Percentiles rank a stretch among this genome's conserved stretches.
Evolutionary conservation across 2,888 invertebrate species (phyloP).

Genomic region (Drosophila yooni): DNA sequence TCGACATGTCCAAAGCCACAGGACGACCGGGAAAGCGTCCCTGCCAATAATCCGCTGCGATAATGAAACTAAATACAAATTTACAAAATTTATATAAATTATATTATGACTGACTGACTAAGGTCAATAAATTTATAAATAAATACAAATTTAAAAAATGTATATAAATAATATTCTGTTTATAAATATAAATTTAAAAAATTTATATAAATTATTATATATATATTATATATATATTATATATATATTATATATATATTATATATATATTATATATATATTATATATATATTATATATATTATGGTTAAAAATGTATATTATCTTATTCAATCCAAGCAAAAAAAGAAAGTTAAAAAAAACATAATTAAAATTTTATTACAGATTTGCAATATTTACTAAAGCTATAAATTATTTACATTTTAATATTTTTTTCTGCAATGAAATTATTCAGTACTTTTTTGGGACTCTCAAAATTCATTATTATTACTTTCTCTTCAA

Average conservation of each 20-base stretch:
- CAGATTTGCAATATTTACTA: neutral
- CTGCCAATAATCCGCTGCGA: conserved; percentile 97
- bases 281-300: too few relatives aligned
- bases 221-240: neutral
- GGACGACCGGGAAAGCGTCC: conserved; percentile 92
- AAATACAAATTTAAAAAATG: conserved; percentile 14
- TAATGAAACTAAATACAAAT: conserved; percentile 90
- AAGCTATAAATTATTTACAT: neutral
- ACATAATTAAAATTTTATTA: neutral
- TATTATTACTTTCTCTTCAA: neutral
- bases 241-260: neutral
- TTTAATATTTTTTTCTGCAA: neutral
- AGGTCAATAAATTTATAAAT: conserved; percentile 84
- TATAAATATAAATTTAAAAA: neutral
- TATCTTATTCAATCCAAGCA: neutral
- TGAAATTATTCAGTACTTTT: neutral
- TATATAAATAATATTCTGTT: neutral
- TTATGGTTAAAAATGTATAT: conserved; percentile 81
- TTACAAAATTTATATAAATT: neutral
- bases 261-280: neutral
- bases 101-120: neutral
- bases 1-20: conserved; percentile 96
- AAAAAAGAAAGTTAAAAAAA: neutral
- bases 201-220: neutral
- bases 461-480: neutral